phyloP scores from a whole-genome alignment of 1,140 invertebrate species.

The Drosophila busckii region DNA sequence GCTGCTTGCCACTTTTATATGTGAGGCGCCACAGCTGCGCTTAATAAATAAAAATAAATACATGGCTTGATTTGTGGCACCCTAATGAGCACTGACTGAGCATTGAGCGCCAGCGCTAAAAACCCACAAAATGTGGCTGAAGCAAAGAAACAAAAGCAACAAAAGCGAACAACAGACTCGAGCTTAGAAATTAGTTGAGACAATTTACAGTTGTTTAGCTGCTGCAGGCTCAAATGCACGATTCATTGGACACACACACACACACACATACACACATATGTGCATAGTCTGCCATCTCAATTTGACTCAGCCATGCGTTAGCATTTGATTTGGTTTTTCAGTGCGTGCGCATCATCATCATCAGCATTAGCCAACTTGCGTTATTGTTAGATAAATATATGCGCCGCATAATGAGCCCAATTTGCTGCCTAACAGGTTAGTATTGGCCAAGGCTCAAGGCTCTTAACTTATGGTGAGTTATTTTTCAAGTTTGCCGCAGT shows the following conservation, averaged over 20 bases:
- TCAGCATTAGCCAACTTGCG: constrained; percentile 65
- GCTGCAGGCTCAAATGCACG: no score
- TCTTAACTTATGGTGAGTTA: constrained; percentile 60
- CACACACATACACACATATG: not conserved
- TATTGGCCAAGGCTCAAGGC: constrained; percentile 13
- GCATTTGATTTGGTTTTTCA: constrained; percentile 59
- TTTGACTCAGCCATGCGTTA: constrained; percentile 42
- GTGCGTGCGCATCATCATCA: constrained; percentile 72
- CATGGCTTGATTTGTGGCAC: constrained; percentile 61
- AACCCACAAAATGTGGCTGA: no score
- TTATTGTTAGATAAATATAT: constrained; percentile 52
- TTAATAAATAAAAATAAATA: constrained; percentile 69
- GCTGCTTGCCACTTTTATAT: constrained; percentile 26
- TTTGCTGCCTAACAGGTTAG: constrained; percentile 21
- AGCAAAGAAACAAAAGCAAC: no score
- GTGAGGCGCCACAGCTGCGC: constrained; percentile 59
- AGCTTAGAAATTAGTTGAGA: no score
- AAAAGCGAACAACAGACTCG: no score
- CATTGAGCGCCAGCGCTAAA: constrained; percentile 18
- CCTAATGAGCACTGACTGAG: constrained; percentile 68
- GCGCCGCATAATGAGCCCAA: constrained; percentile 59
- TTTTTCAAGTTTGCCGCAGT: constrained; percentile 54
- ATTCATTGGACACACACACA: not conserved
- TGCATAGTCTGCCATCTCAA: constrained; percentile 40
- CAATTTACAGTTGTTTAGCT: no score